Base-by-base conservation (phyloP, 1,140 invertebrate genomes). In the Mesaphorura yosii region DNA sequence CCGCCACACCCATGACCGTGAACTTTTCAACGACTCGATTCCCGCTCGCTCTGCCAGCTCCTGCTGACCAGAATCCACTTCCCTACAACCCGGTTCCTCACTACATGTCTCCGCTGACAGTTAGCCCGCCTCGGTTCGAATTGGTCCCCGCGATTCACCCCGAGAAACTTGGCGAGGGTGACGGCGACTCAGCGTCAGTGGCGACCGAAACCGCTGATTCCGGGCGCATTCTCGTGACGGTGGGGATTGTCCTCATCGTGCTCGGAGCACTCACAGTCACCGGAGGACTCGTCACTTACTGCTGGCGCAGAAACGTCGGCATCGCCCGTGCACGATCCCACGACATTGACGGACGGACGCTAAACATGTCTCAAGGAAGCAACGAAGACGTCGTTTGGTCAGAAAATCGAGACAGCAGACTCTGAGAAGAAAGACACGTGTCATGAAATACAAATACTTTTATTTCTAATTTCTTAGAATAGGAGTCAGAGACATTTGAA, bases 241-340 rank as follows among this genome's bases (percentile, higher is more conserved):
- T 39, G 31, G 58, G 58, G 20, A 52, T 55, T 15, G 34, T 42
- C 22, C 27, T 48, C 4, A 5, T 47, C 15, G 28, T 37, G 5
- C 6, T 59, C 26, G 37, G 44, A 2, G 19, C 40, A 28, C 12
- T 55, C n/a, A 28, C 39, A 2, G 25, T 49, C 17, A 4, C 40
- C 7, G 46, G 42, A 45, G 49, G 50, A 27, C 28, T 29, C 5
- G 26, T 38, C 2, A 31, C 40, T 6, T 56, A 59, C 22, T 59
- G 53, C 26, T 59, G 58, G 58, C 44, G 53, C 40, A 52, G 50
- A 29, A 55, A 59, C 31, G 53, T 45, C 39, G 58, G 58, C n/a
- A 59, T 59, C 31, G 53, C 58, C 4, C 49, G 58, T 27, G 28
- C 58, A 14, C 28, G 47, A 17, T 37, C 47, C 0, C 42, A 40